phyloP scores from a whole-genome alignment of 2,888 invertebrate genomes.

The Aleiodes leptofemur region DNA sequence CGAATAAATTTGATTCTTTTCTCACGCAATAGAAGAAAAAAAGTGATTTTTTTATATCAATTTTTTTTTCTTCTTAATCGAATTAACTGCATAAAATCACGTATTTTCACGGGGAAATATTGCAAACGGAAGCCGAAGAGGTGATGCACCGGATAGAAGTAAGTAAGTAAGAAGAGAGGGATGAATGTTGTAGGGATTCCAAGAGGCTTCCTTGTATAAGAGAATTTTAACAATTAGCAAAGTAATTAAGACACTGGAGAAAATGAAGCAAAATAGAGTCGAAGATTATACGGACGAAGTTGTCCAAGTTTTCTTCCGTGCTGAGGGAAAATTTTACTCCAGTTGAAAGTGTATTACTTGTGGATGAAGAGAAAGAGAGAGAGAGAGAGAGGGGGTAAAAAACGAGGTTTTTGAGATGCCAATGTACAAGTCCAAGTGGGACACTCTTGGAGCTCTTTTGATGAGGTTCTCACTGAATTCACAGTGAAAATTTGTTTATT shows the following conservation, averaged over 20 bases:
- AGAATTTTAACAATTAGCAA: slow-evolving; percentile 68
- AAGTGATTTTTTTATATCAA: too few relatives aligned
- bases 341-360: not conserved
- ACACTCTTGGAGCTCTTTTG: slow-evolving; percentile 19
- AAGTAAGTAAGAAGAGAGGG: slow-evolving; percentile 50
- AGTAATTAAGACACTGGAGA: slow-evolving; percentile 71
- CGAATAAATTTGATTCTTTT: not conserved
- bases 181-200: slow-evolving; percentile 53
- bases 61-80: too few relatives aligned
- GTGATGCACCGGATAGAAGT: slow-evolving; percentile 44
- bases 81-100: too few relatives aligned
- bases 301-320: slow-evolving; percentile 10
- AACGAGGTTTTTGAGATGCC: slow-evolving; percentile 3
- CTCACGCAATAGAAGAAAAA: too few relatives aligned
- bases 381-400: not conserved
- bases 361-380: slow-evolving; percentile 1
- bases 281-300: slow-evolving; percentile 24
- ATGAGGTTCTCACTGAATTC: slow-evolving; percentile 17
- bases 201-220: slow-evolving; percentile 59
- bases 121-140: slow-evolving; percentile 5
- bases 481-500: slow-evolving; percentile 5
- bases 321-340: slow-evolving; percentile 14
- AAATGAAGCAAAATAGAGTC: slow-evolving; percentile 69
- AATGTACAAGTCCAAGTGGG: slow-evolving; percentile 30
- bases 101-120: too few relatives aligned